phyloP scores from a whole-genome alignment of 2,888 invertebrate species.

The Coenonympha arcania region DNA sequence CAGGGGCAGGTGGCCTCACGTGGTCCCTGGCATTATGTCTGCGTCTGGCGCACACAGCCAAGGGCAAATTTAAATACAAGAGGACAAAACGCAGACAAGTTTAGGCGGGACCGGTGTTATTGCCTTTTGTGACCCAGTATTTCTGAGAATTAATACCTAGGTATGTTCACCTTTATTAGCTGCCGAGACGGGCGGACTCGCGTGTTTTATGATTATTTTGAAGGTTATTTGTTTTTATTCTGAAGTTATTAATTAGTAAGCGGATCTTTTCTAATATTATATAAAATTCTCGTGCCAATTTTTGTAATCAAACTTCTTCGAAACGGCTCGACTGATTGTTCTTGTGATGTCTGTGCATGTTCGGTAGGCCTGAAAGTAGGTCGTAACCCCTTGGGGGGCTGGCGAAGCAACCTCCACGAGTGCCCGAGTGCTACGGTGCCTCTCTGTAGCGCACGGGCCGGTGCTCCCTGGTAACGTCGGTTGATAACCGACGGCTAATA shows the following conservation, averaged over 20 bases:
- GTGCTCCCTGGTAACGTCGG: too few relatives aligned
- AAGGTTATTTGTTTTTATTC: neutral
- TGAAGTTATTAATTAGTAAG: neutral
- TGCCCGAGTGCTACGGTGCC: too few relatives aligned
- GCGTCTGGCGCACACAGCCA: slow-evolving; percentile 32
- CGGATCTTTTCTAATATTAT: neutral
- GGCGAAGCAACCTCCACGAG: too few relatives aligned
- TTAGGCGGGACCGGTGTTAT: slow-evolving; percentile 17
- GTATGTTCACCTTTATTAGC: neutral
- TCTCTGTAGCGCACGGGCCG: too few relatives aligned
- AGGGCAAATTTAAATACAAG: slow-evolving; percentile 33
- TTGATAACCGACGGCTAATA: too few relatives aligned
- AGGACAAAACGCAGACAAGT: slow-evolving; percentile 27
- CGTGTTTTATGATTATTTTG: neutral
- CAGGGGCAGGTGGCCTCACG: slow-evolving; percentile 25
- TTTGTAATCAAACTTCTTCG: too few relatives aligned
- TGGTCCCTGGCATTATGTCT: slow-evolving; percentile 23
- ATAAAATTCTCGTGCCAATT: too few relatives aligned
- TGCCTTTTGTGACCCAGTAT: slow-evolving; percentile 21
- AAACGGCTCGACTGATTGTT: too few relatives aligned
- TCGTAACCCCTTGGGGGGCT: too few relatives aligned
- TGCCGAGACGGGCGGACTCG: neutral
- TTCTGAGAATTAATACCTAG: slow-evolving; percentile 12
- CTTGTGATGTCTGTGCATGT: too few relatives aligned
- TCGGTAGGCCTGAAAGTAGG: too few relatives aligned